Base-by-base conservation (phyloP, 2,797 vertebrate species). In the Danio jaintianensis region DNA sequence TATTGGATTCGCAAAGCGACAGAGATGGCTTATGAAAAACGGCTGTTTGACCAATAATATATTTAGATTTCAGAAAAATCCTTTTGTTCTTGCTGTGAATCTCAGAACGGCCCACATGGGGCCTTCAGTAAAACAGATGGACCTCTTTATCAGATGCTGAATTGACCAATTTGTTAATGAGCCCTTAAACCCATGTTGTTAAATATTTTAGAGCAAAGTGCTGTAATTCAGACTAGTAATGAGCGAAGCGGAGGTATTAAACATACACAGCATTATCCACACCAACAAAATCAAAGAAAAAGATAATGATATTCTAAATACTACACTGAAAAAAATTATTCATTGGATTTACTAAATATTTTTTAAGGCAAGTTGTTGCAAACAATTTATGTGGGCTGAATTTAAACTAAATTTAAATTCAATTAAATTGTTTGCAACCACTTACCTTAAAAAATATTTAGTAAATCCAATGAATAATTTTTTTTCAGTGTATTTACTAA, bases 101-200 rank as follows among this genome's bases (percentile, higher is more conserved):
- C 74, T 56, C 48, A 22, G 59, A 81, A 78, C 43, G 1, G 48
- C 62, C 29, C 82, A 74, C 72, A 50, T 68, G 83, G 78, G 83
- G 47, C 66, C 58, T 66, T 75, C 75, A 68, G 62, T 71, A 53
- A 77, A 86, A 73, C 84, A 87, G 86, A 88, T 90, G 85, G 86
- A 83, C 80, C 78, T 80, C 80, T 88, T 90, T 86, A 89, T 86
- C 79, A 61, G 81, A 74, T 76, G 84, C 84, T 84, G 83, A 83
- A 84, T 79, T 85, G 82, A 85, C 78, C 85, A 81, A 83, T 87
- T 87, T 86, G 85, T 85, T 88, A 88, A 87, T 80, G 77, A 88
- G 83, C 78, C 77, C 83, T 84, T 86, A 87, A 88, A 78, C 43
- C 79, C 13, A 64, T 62, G 67, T 78, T 87, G 83, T 85, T 88